Evolutionary conservation across 1,140 invertebrate genomes (phyloP).

Genomic region (Argopecten irradians): DNA sequence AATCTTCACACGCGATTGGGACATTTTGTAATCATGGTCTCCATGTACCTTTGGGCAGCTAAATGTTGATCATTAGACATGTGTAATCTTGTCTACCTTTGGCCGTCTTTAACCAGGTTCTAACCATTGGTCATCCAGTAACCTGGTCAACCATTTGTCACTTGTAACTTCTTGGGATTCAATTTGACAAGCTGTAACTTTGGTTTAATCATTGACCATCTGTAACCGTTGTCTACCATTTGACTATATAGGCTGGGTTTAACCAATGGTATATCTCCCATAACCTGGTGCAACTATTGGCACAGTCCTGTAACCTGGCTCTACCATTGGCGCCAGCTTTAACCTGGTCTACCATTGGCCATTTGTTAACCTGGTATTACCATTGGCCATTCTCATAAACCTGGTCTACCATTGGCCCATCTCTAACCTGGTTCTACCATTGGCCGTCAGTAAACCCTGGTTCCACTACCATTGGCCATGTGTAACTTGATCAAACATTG

Average conservation of each 20-base stretch:
- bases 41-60: no score
- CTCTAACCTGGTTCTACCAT: not conserved
- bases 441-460: not conserved
- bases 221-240: no score
- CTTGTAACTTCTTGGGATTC: no score
- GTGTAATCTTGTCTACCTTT: not conserved
- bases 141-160: not conserved
- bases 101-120: not conserved
- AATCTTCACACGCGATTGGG: no score
- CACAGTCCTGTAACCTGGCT: not conserved
- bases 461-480: not conserved
- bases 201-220: no score
- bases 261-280: no score
- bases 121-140: not conserved
- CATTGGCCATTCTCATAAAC: not conserved
- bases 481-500: not conserved
- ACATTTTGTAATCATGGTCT: not conserved
- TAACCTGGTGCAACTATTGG: not conserved
- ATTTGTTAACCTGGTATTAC: not conserved
- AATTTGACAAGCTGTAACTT: no score
- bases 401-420: not conserved
- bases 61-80: not conserved
- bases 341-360: not conserved
- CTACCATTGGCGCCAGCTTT: not conserved
- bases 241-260: no score